Percentiles rank a stretch among this genome's conserved stretches.
phyloP scores from a whole-genome alignment of 2,888 invertebrate genomes.

The Pollenia amentaria region DNA sequence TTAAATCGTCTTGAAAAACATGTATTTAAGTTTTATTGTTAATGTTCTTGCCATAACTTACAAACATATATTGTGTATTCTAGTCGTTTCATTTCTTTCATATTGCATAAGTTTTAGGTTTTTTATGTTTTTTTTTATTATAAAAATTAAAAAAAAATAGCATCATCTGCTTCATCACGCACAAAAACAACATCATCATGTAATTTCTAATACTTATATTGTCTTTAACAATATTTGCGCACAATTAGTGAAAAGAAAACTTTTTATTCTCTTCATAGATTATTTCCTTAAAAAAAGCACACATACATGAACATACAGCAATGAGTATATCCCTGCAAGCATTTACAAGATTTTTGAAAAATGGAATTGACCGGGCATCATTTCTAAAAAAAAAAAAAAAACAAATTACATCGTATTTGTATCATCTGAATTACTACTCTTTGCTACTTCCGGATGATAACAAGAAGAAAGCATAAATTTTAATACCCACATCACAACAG shows the following conservation, averaged over 20 bases:
- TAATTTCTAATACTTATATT: constrained; percentile 72
- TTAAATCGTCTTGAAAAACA: constrained; percentile 60
- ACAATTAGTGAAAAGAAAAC: constrained; percentile 73
- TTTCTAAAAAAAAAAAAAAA: too few relatives aligned
- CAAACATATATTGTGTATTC: neutral
- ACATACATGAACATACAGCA: neutral
- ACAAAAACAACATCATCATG: constrained; percentile 65
- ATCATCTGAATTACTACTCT: too few relatives aligned
- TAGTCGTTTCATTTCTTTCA: constrained; percentile 11
- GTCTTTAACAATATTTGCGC: constrained; percentile 73
- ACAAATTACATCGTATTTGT: too few relatives aligned
- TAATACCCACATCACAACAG: too few relatives aligned
- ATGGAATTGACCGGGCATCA: neutral
- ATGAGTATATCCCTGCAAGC: neutral
- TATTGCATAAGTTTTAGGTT: constrained; percentile 3
- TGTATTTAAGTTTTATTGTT: constrained; percentile 63
- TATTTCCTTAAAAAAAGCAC: constrained; percentile 26
- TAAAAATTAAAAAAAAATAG: constrained; percentile 15
- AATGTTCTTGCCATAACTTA: constrained; percentile 24
- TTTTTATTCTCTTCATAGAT: constrained; percentile 63
- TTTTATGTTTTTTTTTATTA: constrained; percentile 15
- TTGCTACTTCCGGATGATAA: too few relatives aligned
- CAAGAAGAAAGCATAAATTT: too few relatives aligned
- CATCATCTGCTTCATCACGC: constrained; percentile 72
- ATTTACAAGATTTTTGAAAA: neutral